phyloP scores from a whole-genome alignment of 2,797 vertebrate species.

The Acipenser transmontanus region DNA sequence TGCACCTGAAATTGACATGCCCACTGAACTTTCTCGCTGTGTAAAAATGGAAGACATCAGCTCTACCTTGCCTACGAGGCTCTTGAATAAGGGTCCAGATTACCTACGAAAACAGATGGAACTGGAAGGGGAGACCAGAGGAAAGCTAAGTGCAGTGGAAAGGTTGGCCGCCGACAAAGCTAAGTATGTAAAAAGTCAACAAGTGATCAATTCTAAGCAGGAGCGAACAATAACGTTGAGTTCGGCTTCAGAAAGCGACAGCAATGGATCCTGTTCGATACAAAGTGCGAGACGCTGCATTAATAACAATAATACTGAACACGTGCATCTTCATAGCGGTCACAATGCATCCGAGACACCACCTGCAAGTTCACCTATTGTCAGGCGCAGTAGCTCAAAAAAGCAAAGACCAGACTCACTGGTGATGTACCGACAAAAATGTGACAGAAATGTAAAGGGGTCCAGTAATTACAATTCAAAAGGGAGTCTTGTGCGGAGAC shows the following conservation, averaged over 20 bases:
- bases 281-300: constrained; percentile 28
- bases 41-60: constrained; percentile 53
- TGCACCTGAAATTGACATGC: too few species aligned
- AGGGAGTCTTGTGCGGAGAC: constrained; percentile 47
- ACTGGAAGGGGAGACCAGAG: constrained; percentile 45
- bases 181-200: constrained; percentile 78
- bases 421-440: constrained; percentile 84
- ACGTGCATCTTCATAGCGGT: background rate
- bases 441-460: constrained; percentile 63
- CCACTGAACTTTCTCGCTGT: background rate
- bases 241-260: constrained; percentile 53
- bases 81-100: constrained; percentile 69
- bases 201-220: constrained; percentile 48
- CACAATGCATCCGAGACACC: constrained; percentile 3
- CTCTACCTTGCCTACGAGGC: constrained; percentile 57
- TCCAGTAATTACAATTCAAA: constrained; percentile 43
- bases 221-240: constrained; percentile 41
- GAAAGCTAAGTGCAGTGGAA: constrained; percentile 76
- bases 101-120: constrained; percentile 77
- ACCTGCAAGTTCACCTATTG: constrained; percentile 21
- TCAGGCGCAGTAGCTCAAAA: constrained; percentile 59
- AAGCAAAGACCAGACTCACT: constrained; percentile 83
- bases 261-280: constrained; percentile 49
- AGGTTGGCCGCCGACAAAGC: constrained; percentile 84
- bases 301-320: constrained; percentile 5